A percentile compares a stretch with the other conserved stretches of the same genome.
These are phyloP conservation scores for Pseudoatta argentina DNA, from an alignment of 1,140 invertebrate genomes.

Conservation along the genomic window DNA sequence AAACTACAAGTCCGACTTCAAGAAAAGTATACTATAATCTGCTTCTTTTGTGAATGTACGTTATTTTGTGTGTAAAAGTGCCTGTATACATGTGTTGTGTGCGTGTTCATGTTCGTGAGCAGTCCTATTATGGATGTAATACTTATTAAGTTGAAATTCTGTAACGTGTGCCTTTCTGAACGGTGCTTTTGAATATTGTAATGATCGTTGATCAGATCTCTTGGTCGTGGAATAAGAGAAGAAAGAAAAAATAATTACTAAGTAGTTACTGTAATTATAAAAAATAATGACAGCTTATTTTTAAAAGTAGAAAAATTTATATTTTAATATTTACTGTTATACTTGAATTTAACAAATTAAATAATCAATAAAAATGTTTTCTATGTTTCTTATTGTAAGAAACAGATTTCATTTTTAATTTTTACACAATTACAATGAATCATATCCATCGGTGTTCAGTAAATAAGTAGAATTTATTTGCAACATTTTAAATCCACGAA, in stretches of 20 bases:
- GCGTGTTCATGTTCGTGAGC: conserved; percentile 38
- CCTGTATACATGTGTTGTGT: conserved; percentile 54
- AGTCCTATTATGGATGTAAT: conserved; percentile 45
- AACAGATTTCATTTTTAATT: neutral
- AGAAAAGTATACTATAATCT: conserved; percentile 25
- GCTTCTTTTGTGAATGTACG: conserved; percentile 20
- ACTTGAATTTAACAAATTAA: conserved; percentile 1
- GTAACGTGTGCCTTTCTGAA: conserved; percentile 45
- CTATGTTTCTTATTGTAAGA: neutral
- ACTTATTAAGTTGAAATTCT: conserved; percentile 17
- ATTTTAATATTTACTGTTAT: neutral
- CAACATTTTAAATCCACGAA: conserved; percentile 3
- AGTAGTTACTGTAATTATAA: neutral
- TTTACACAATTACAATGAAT: neutral
- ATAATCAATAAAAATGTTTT: neutral
- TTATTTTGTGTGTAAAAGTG: conserved; percentile 54
- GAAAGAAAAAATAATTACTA: too few relatives aligned
- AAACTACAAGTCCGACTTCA: conserved; percentile 62
- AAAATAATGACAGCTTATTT: neutral
- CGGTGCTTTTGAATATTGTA: conserved; percentile 21
- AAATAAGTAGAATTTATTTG: neutral
- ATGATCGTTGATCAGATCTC: conserved; percentile 44
- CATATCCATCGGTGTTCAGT: neutral
- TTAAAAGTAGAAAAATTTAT: neutral
- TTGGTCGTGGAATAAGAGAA: conserved; percentile 36